These are phyloP conservation scores for Salvelinus alpinus DNA, from an alignment of 2,113 vertebrate genomes.

Conservation along the genomic window DNA sequence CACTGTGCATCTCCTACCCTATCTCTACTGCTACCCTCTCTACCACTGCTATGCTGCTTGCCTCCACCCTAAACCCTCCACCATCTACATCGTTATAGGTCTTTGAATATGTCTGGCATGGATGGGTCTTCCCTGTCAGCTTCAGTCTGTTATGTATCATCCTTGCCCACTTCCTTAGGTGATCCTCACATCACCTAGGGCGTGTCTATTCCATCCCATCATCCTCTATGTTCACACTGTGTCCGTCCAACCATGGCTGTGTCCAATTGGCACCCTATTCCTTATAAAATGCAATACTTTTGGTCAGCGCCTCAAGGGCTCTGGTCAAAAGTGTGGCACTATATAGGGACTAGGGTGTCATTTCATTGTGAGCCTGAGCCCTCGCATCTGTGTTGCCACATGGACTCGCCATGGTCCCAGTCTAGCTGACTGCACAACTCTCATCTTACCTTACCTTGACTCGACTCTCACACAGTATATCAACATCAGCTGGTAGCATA, in stretches of 20 bases:
- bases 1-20: slow-evolving; percentile 6
- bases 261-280: too few species aligned
- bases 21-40: slow-evolving; percentile 28
- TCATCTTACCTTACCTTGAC: too few species aligned
- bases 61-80: neutral
- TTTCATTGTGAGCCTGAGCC: too few species aligned
- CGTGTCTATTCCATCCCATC: too few species aligned
- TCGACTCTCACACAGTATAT: too few species aligned
- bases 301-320: neutral
- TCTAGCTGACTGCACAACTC: too few species aligned
- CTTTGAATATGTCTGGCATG: slow-evolving; percentile 49
- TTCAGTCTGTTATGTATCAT: neutral
- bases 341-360: too few species aligned
- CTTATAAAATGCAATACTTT: too few species aligned
- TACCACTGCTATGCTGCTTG: slow-evolving; percentile 10
- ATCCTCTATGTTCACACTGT: neutral
- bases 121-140: neutral
- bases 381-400: too few species aligned
- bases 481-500: too few species aligned
- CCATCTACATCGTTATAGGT: slow-evolving; percentile 4
- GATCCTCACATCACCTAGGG: neutral
- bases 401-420: too few species aligned
- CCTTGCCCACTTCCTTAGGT: neutral
- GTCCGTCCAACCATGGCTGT: neutral
- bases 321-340: too few species aligned